Evolutionary conservation across 2,113 vertebrate genomes (phyloP).

Genomic region (Mesocricetus auratus): DNA sequence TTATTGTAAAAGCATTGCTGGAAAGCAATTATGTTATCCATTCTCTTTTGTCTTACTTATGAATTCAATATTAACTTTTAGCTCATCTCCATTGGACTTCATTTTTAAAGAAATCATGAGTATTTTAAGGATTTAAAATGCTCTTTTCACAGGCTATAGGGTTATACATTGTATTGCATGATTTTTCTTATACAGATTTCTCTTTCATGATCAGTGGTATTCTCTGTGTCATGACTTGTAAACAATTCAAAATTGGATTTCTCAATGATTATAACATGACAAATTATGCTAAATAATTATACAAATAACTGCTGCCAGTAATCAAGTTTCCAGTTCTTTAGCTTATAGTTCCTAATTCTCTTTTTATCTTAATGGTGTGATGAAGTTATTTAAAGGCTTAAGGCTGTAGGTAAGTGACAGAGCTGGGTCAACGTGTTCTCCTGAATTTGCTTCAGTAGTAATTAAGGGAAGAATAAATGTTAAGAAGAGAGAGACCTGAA

Average conservation of each 20-base stretch:
- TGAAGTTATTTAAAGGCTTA: constrained; percentile 31
- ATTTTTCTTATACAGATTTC: background rate
- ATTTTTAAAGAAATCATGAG: constrained; percentile 75
- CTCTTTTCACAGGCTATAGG: constrained; percentile 63
- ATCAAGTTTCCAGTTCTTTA: background rate
- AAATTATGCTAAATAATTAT: background rate
- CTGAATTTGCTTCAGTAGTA: background rate
- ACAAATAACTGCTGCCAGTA: background rate
- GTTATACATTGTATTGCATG: constrained; percentile 16
- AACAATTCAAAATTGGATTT: background rate
- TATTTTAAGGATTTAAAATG: constrained; percentile 72
- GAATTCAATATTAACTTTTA: constrained; percentile 81
- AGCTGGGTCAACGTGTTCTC: background rate
- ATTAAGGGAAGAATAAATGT: background rate
- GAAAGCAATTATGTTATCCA: constrained; percentile 83
- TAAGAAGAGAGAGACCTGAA: background rate
- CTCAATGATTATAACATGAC: constrained; percentile 29
- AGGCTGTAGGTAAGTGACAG: background rate
- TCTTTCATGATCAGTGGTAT: background rate
- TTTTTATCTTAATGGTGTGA: background rate
- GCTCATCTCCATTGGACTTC: constrained; percentile 69
- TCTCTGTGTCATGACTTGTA: constrained; percentile 43
- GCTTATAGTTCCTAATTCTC: background rate
- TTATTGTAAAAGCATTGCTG: constrained; percentile 75
- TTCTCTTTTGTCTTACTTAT: constrained; percentile 82